These are phyloP conservation scores for Monochamus saltuarius DNA, from an alignment of 1,140 invertebrate genomes.

Conservation along the genomic window DNA sequence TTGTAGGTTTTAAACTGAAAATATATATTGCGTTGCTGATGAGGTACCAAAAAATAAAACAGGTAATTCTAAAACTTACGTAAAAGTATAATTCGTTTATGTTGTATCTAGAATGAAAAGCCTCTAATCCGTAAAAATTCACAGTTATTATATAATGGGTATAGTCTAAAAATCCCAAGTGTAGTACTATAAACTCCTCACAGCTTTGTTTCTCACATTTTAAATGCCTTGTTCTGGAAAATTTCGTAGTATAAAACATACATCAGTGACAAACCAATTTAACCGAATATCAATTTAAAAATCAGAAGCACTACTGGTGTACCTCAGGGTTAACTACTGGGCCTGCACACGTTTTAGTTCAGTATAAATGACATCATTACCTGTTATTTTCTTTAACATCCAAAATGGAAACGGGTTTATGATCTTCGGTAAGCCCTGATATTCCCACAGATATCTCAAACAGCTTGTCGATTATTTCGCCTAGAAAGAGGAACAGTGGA, in stretches of 20 bases:
- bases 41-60: not conserved
- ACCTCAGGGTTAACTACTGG: too few relatives aligned
- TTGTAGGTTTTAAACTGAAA: conserved; percentile 95
- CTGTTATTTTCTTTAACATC: conserved; percentile 67
- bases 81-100: conserved; percentile 86
- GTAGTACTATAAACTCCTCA: conserved; percentile 84
- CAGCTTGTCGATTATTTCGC: conserved; percentile 84
- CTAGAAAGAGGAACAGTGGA: conserved; percentile 54
- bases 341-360: not conserved
- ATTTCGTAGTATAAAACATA: conserved; percentile 1
- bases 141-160: conserved; percentile 85
- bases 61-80: conserved; percentile 65
- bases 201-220: conserved; percentile 80
- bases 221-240: conserved; percentile 75
- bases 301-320: not conserved
- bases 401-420: conserved; percentile 66
- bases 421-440: conserved; percentile 73
- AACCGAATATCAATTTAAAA: not conserved
- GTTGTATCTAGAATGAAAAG: conserved; percentile 79
- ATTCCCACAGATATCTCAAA: conserved; percentile 82
- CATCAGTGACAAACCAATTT: not conserved
- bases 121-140: conserved; percentile 79
- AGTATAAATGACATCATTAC: conserved; percentile 30
- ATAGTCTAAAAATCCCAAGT: conserved; percentile 88
- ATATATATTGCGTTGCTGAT: conserved; percentile 11